Evolutionary conservation across 2,888 invertebrate genomes (phyloP).

Genomic region (Abrostola triplasia): DNA sequence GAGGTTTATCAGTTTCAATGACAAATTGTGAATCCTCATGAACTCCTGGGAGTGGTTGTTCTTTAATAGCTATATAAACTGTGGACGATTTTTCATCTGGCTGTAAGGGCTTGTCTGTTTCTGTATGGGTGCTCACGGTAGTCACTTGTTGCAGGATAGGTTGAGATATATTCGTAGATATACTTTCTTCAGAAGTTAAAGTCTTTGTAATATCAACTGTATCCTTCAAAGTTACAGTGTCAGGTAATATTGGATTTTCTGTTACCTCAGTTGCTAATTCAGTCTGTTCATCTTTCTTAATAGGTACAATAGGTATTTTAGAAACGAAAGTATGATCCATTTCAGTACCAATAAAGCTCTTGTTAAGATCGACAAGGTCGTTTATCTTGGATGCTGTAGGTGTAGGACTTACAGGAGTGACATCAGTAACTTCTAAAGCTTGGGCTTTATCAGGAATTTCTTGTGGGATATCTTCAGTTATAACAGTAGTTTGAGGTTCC

Average conservation of each 20-base stretch:
- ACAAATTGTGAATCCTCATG: conserved; percentile 1
- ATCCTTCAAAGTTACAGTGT: conserved; percentile 3
- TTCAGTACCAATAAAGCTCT: conserved; percentile 65
- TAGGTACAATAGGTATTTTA: conserved; percentile 38
- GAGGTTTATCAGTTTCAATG: conserved; percentile 7
- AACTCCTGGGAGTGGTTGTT: conserved; percentile 21
- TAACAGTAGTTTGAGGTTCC: conserved; percentile 23
- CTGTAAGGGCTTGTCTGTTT: neutral
- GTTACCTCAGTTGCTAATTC: conserved; percentile 18
- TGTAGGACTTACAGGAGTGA: conserved; percentile 7
- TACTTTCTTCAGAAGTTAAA: neutral
- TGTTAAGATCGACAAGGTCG: conserved; percentile 57
- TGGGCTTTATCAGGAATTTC: conserved; percentile 28
- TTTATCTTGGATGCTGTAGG: conserved; percentile 43
- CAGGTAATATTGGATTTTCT: conserved; percentile 7
- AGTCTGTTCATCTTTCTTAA: conserved; percentile 11
- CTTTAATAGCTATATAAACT: conserved; percentile 36
- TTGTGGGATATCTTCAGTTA: conserved; percentile 23
- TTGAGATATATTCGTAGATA: conserved; percentile 4
- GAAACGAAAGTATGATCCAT: conserved; percentile 58
- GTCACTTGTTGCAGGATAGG: conserved; percentile 12
- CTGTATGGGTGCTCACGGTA: conserved; percentile 4
- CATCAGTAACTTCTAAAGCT: conserved; percentile 42
- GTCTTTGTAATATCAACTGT: conserved; percentile 18
- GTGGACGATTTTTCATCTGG: conserved; percentile 16